Evolutionary conservation across 2,113 vertebrate genomes (phyloP), one percentile per base, ranked within the genome.

Genomic region (Elanus axillaris): DNA sequence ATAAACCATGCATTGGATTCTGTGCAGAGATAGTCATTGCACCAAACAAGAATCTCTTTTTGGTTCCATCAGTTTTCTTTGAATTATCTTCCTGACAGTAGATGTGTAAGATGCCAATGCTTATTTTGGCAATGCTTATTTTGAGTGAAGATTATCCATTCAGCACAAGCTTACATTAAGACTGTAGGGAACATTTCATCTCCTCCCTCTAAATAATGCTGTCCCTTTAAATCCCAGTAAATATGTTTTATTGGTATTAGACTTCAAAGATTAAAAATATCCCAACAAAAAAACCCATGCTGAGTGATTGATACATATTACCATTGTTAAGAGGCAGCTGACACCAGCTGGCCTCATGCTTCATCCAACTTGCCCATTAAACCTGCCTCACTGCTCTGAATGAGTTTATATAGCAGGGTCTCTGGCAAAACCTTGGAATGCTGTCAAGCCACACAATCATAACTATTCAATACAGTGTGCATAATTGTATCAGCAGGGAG

Each of bases 301-400:
- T 74, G 94, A 86, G 92, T 96, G 97, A 95, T 84, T 92, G 97
- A 97, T 96, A 96, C 42, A 42, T 56, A 91, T 69, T 74, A n/a
- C 80, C 85, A 76, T 88, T 69, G 80, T 93, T 91, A 94, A 87
- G 82, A 94, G 87, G 72, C 94, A 96, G 90, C 92, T 96, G 92
- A 95, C 90, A 96, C 88, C 97, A 97, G 94, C 96, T 96, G 94
- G 88, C 88, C 94, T 91, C 80, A 68, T 53, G 77, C 84, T 94
- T 85, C 95, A 96, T 96, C 95, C 95, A 97, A 66, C 90, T 93
- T 53, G 53, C 64, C 89, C 84, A 93, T 97, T 96, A 96, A 95
- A 92, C 90, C 91, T 86, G 87, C 87, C 78, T 97, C 77, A 38
- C 63, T 95, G 87, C 89, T 90, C 96, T 45, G 71, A 42, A 69